These are phyloP conservation scores for Drosophila mauritiana DNA, from an alignment of 1,140 invertebrate genomes.

Conservation along the genomic window DNA sequence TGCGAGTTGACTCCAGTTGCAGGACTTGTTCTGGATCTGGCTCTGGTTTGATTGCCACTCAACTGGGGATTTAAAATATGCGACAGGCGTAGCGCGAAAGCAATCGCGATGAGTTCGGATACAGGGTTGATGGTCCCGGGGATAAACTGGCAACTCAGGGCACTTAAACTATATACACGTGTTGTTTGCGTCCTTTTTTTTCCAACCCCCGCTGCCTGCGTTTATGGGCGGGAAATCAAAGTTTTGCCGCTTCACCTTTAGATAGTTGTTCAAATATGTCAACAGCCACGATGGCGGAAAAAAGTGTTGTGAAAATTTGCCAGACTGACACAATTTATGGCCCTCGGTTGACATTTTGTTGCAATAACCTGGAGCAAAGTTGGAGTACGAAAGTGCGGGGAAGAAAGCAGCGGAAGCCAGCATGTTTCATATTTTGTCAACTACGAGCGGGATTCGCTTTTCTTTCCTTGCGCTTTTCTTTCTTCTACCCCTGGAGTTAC, in stretches of 20 bases:
- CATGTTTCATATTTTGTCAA: slow-evolving; percentile 80
- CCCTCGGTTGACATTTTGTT: slow-evolving; percentile 77
- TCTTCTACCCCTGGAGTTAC: not conserved
- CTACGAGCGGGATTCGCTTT: slow-evolving; percentile 35
- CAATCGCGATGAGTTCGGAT: slow-evolving; percentile 62
- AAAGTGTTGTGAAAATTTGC: slow-evolving; percentile 65
- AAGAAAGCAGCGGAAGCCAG: slow-evolving; percentile 51
- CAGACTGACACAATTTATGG: slow-evolving; percentile 78
- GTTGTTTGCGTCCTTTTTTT: slow-evolving; percentile 48
- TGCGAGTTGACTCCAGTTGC: slow-evolving; percentile 20
- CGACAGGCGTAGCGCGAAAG: slow-evolving; percentile 71
- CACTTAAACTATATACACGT: slow-evolving; percentile 69
- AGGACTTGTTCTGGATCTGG: slow-evolving; percentile 38
- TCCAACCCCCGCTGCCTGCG: slow-evolving; percentile 1
- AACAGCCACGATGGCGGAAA: slow-evolving; percentile 57
- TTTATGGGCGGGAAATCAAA: slow-evolving; percentile 60
- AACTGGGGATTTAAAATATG: slow-evolving; percentile 82
- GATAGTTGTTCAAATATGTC: slow-evolving; percentile 78
- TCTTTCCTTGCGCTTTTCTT: slow-evolving; percentile 5
- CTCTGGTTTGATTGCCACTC: slow-evolving; percentile 76
- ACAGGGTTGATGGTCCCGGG: slow-evolving; percentile 12
- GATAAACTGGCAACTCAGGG: slow-evolving; percentile 46
- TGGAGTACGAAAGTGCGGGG: slow-evolving; percentile 11
- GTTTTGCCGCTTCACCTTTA: slow-evolving; percentile 65
- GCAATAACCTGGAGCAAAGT: slow-evolving; percentile 66